These are phyloP conservation scores for Sinopyrophorus schimmeli DNA, from an alignment of 2,888 invertebrate species.

Conservation along the genomic window DNA sequence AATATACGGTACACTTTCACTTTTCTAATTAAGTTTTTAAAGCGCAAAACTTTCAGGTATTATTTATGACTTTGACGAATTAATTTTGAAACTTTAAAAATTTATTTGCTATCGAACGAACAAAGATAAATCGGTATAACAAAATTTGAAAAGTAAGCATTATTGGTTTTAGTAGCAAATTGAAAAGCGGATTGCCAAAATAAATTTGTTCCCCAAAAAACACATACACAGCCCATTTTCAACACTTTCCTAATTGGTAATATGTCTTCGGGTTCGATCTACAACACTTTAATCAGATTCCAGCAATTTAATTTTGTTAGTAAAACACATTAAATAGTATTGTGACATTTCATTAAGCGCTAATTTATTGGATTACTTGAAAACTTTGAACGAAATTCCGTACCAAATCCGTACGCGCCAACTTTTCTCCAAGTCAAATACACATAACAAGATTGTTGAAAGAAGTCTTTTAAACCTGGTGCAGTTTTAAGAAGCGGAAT, in stretches of 20 bases:
- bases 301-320: too few species aligned
- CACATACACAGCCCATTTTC: slow-evolving; percentile 7
- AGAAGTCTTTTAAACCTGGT: slow-evolving; percentile 9
- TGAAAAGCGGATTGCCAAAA: too few species aligned
- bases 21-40: too few species aligned
- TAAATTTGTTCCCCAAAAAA: slow-evolving; percentile 5
- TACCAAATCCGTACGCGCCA: slow-evolving; percentile 5
- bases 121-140: too few species aligned
- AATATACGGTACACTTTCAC: too few species aligned
- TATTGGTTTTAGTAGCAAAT: slow-evolving; percentile 5
- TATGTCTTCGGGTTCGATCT: slow-evolving; percentile 8
- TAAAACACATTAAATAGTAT: too few species aligned
- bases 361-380: slow-evolving; percentile 8
- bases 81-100: too few species aligned
- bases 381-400: slow-evolving; percentile 1
- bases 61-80: too few species aligned
- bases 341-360: not conserved
- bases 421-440: slow-evolving; percentile 9
- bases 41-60: too few species aligned
- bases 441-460: slow-evolving; percentile 11
- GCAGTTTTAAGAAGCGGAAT: slow-evolving; percentile 14
- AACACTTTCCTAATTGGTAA: slow-evolving; percentile 9
- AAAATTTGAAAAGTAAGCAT: too few species aligned
- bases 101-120: too few species aligned
- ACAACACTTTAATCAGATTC: slow-evolving; percentile 3